These are phyloP conservation scores for Spheniscus humboldti DNA, from an alignment of 2,797 vertebrate genomes.

Conservation along the genomic window DNA sequence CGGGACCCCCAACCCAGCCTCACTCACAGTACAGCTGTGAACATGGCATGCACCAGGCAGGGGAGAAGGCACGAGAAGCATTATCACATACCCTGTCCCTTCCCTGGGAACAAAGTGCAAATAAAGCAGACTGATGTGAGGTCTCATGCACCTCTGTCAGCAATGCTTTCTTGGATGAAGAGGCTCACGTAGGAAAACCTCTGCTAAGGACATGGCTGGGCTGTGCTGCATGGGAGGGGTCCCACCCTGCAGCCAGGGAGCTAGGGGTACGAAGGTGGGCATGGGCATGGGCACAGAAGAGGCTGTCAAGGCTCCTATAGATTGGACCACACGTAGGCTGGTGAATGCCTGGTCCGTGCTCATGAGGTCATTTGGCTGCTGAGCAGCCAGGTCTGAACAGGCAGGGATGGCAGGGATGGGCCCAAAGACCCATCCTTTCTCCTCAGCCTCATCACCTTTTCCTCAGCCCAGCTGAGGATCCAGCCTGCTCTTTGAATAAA, in stretches of 20 bases:
- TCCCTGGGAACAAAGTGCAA: not conserved
- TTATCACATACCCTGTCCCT: fast-evolving
- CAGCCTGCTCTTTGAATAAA: not conserved
- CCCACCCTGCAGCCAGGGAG: too few relatives aligned
- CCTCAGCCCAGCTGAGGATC: not conserved
- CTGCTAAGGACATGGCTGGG: not conserved
- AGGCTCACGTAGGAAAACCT: not conserved
- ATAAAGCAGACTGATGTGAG: not conserved
- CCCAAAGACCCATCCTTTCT: not conserved
- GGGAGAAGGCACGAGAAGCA: not conserved
- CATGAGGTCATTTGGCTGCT: too few relatives aligned
- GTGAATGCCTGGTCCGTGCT: too few relatives aligned
- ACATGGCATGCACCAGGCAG: fast-evolving
- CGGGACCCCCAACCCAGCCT: not conserved
- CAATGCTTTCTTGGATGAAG: not conserved
- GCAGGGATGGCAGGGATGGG: not conserved
- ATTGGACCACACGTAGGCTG: too few relatives aligned
- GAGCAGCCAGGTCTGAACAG: not conserved
- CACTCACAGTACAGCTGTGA: too few relatives aligned
- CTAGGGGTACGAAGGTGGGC: too few relatives aligned
- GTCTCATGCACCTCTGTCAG: too few relatives aligned
- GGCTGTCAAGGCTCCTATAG: too few relatives aligned
- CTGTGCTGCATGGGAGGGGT: too few relatives aligned
- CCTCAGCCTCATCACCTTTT: not conserved
- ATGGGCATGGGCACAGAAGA: too few relatives aligned